A percentile compares a stretch with the other conserved stretches of the same genome.
Conservation (phyloP, 2,797 vertebrate genomes). For the Melanotaenia parkinsoni region DNA sequence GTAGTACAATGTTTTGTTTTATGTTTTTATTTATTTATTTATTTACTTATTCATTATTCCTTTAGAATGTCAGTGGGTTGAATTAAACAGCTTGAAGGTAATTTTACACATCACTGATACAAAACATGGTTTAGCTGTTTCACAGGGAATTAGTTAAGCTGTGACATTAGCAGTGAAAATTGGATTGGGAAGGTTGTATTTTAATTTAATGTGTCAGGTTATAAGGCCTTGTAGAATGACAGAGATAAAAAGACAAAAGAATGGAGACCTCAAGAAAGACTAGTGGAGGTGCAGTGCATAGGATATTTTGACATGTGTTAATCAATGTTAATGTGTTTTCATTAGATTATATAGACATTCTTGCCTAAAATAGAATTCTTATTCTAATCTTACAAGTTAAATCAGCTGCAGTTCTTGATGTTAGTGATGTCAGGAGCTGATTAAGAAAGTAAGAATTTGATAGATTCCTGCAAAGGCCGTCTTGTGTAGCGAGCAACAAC, state of each 20-base stretch:
- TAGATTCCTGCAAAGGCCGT: neutral
- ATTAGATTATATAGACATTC: constrained; percentile 49
- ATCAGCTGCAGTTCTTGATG: neutral
- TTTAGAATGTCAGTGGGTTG: constrained; percentile 43
- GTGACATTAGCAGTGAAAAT: constrained; percentile 60
- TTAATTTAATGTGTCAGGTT: constrained; percentile 72
- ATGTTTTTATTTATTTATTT: neutral
- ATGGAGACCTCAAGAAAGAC: constrained; percentile 42
- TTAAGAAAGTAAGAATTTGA: neutral
- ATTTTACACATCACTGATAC: constrained; percentile 69
- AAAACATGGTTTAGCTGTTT: constrained; percentile 59
- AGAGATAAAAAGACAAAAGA: constrained; percentile 55
- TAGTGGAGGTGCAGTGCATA: constrained; percentile 31
- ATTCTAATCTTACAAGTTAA: neutral
- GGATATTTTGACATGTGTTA: constrained; percentile 33
- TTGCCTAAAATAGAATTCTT: neutral
- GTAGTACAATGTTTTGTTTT: too few relatives aligned
- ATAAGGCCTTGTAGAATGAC: constrained; percentile 59
- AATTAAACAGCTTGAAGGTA: constrained; percentile 55
- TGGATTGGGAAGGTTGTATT: constrained; percentile 72
- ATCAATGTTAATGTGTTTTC: constrained; percentile 35
- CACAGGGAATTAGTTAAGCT: constrained; percentile 67
- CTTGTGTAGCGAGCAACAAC: too few relatives aligned
- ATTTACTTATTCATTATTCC: neutral
- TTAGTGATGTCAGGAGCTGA: neutral